Evolutionary conservation across 2,888 invertebrate genomes (phyloP).

Genomic region (Pyrocoelia pectoralis): DNA sequence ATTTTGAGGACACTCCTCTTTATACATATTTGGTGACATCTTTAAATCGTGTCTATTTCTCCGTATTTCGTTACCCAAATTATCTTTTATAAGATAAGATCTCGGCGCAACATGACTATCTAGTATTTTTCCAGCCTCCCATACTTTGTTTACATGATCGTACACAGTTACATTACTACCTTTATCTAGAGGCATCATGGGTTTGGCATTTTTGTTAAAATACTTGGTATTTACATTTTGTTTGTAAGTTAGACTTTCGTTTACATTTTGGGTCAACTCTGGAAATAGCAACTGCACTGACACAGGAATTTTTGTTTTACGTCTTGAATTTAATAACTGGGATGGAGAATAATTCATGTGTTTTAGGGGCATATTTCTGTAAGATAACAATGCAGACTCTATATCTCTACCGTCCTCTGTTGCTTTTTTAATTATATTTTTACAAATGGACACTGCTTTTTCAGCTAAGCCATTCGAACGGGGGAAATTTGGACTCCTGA

Average conservation of each 20-base stretch:
- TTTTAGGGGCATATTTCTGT: not conserved
- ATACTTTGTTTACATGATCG: not conserved
- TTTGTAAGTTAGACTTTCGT: not conserved
- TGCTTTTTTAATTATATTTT: constrained; percentile 3
- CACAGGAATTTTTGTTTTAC: not conserved
- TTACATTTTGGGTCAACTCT: not conserved
- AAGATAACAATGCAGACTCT: not conserved
- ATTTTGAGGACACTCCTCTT: too few species aligned
- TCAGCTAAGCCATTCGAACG: constrained; percentile 3
- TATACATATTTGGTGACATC: too few species aligned
- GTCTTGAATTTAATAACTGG: not conserved
- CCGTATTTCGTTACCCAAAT: too few species aligned
- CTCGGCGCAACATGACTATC: not conserved
- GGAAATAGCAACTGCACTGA: not conserved
- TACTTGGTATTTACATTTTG: not conserved
- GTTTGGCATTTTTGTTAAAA: constrained; percentile 1
- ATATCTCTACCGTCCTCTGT: not conserved
- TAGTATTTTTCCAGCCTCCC: not conserved
- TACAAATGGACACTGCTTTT: constrained; percentile 5
- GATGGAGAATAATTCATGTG: not conserved
- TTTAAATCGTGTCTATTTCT: too few species aligned
- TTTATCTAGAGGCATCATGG: not conserved
- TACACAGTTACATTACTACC: not conserved
- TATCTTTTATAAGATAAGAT: not conserved
- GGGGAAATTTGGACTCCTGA: not conserved